phyloP scores from a whole-genome alignment of 2,888 invertebrate species.

The Chloromyia formosa region DNA sequence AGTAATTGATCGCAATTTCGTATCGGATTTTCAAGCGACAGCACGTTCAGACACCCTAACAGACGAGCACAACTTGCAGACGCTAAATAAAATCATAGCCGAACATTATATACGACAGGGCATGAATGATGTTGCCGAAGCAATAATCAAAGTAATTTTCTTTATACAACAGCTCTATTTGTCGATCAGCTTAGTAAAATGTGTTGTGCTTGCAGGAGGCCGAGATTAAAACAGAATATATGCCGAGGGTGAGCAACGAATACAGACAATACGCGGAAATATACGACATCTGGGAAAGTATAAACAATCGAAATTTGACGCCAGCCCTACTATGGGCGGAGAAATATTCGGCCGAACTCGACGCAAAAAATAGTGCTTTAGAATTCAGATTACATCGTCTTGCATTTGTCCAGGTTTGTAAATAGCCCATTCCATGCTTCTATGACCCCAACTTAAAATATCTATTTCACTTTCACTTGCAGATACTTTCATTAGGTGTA shows the following conservation, averaged over 20 bases:
- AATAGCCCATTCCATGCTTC: too few relatives aligned
- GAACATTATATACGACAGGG: slow-evolving; percentile 97
- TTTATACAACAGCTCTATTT: too few relatives aligned
- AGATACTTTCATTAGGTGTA: slow-evolving; percentile 60
- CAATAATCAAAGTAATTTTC: slow-evolving; percentile 63
- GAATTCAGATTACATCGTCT: slow-evolving; percentile 85
- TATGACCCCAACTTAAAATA: too few relatives aligned
- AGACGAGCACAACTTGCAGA: slow-evolving; percentile 70
- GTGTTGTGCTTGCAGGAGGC: slow-evolving; percentile 70
- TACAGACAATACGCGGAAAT: slow-evolving; percentile 79
- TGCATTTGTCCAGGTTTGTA: slow-evolving; percentile 75
- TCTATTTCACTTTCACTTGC: not conserved
- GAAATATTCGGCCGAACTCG: slow-evolving; percentile 76
- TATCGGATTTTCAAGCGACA: slow-evolving; percentile 88
- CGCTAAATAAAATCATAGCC: slow-evolving; percentile 89
- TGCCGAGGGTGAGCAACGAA: slow-evolving; percentile 63
- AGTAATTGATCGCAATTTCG: slow-evolving; percentile 94
- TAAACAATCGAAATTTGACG: slow-evolving; percentile 81
- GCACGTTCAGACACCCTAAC: slow-evolving; percentile 81
- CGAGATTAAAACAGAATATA: slow-evolving; percentile 68
- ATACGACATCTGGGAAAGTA: slow-evolving; percentile 87
- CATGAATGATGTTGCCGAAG: slow-evolving; percentile 90
- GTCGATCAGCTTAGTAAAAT: not conserved
- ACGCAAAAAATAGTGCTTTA: slow-evolving; percentile 73
- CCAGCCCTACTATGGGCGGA: slow-evolving; percentile 91